Evolutionary conservation across 2,797 vertebrate genomes (phyloP), one percentile per base, ranked within the genome.

Genomic region (Ispidina lecontei): DNA sequence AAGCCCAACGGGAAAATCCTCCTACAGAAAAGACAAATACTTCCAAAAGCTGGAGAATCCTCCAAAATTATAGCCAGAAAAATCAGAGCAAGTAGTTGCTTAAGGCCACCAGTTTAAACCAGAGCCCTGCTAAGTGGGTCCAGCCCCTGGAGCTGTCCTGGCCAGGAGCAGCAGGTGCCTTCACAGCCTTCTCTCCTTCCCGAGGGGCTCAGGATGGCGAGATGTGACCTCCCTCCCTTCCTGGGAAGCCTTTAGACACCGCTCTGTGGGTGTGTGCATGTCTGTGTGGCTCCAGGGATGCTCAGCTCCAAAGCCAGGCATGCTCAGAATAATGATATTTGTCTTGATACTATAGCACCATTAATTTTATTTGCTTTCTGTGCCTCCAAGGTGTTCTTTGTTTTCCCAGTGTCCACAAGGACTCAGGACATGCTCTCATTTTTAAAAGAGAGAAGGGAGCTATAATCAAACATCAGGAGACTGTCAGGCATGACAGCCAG

Each of bases 1-100:
- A 89, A 89, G 35, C 46, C 81, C 6, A 9, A 51, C 1, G 1
- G 75, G 84, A 91, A 52, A 82, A 80, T 65, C 43, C 71, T 93
- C 33, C 78, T 80, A 21, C 60, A 68, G 43, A 65, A 89, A 83
- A 77, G 72, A 77, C 22, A 87, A 92, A 83, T 84, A 41, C 51
- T 33, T 52, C 35, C 16, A 10, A 82, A 91, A 87, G 35, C 28
- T 37, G 70, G 37, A 89, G 18, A 82, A 46, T 59, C 8, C 26
- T n/a, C 14, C 8, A 43, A 73, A 73, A 21, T 23, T 46, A 63
- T 8, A 82, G 33, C n/a, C 19, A 59, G 64, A 44, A 76, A 91
- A 87, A 72, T 26, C 56, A 72, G 18, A 63, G 15, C 31, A 72
- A 78, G 64, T 2, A 51, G 23, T 39, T 85, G 33, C 54, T 63